Percentiles rank a stretch among this genome's conserved stretches.
phyloP scores from a whole-genome alignment of 2,113 vertebrate genomes.

The Herpailurus yagouaroundi region DNA sequence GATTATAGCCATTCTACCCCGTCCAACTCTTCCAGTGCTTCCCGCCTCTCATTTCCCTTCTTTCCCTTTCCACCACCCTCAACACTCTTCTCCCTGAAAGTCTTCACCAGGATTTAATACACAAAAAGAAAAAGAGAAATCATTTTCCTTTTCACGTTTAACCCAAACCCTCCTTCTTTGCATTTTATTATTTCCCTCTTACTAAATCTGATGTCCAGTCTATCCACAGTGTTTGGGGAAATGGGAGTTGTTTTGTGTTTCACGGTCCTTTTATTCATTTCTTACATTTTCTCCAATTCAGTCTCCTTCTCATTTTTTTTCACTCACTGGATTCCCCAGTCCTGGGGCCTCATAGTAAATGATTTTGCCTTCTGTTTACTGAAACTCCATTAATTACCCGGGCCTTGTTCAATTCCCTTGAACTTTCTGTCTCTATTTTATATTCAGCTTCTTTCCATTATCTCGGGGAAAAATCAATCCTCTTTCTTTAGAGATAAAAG shows the following conservation, averaged over 20 bases:
- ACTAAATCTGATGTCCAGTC: background rate
- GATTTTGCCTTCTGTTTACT: background rate
- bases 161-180: background rate
- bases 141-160: background rate
- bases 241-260: background rate
- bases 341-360: background rate
- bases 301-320: background rate
- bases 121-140: background rate
- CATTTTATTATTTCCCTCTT: background rate
- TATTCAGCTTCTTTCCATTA: constrained; percentile 1
- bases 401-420: background rate
- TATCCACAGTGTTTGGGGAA: background rate
- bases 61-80: background rate
- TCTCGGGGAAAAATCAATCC: background rate
- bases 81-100: background rate
- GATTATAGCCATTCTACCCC: background rate
- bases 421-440: background rate
- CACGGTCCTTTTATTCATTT: background rate
- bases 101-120: background rate
- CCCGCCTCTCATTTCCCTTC: background rate
- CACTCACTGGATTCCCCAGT: background rate
- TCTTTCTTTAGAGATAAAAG: constrained; percentile 9
- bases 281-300: background rate
- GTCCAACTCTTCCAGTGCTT: background rate
- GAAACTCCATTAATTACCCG: background rate